These are phyloP conservation scores for Drosophila ercepeae DNA, from an alignment of 1,140 invertebrate genomes.

Conservation along the genomic window DNA sequence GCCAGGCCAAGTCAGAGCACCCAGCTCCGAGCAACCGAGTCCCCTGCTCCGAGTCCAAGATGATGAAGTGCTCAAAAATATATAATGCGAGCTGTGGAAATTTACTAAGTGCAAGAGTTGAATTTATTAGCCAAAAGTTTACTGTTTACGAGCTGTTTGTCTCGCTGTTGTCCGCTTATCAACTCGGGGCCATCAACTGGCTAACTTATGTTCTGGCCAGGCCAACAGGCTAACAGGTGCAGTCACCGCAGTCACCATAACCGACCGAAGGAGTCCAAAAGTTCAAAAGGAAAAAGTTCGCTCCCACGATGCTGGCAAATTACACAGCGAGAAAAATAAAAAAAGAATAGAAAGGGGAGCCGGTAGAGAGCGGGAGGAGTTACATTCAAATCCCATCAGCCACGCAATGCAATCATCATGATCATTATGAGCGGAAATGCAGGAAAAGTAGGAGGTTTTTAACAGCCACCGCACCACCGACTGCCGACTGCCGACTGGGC, in stretches of 20 bases:
- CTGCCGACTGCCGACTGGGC: conserved; percentile 50
- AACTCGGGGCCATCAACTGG: conserved; percentile 60
- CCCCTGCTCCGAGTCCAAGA: conserved; percentile 51
- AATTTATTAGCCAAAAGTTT: conserved; percentile 81
- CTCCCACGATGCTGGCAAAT: conserved; percentile 78
- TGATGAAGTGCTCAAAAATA: conserved; percentile 79
- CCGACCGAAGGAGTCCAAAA: conserved; percentile 3
- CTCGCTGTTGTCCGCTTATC: conserved; percentile 57
- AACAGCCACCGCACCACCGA: conserved; percentile 71
- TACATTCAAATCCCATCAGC: conserved; percentile 80
- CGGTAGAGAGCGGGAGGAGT: conserved; percentile 19
- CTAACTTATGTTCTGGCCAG: conserved; percentile 57
- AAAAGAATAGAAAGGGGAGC: conserved; percentile 21
- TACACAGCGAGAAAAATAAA: conserved; percentile 44
- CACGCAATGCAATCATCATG: conserved; percentile 81
- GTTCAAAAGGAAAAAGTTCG: conserved; percentile 65
- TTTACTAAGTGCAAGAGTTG: conserved; percentile 79
- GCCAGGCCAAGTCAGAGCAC: conserved; percentile 2
- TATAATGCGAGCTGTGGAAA: conserved; percentile 69
- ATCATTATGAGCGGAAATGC: conserved; percentile 81
- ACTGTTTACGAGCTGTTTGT: conserved; percentile 76
- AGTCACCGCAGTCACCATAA: conserved; percentile 37
- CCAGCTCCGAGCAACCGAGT: background rate
- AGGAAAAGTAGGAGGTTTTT: conserved; percentile 82
- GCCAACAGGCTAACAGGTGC: conserved; percentile 48